Percentiles rank a stretch among this genome's conserved stretches.
phyloP scores from a whole-genome alignment of 2,797 vertebrate genomes.

The Mustela erminea region DNA sequence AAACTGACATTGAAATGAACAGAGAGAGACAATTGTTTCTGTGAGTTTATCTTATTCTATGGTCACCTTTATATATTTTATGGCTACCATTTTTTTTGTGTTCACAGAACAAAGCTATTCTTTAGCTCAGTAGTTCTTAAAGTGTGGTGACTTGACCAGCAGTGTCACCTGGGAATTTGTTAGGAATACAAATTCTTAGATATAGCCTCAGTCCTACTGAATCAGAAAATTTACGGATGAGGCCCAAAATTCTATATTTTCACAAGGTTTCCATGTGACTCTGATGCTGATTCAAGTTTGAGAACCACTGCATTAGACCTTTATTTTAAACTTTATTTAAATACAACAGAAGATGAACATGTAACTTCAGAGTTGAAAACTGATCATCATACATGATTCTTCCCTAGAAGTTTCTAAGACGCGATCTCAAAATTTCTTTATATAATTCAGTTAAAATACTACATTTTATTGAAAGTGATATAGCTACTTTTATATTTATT shows the following conservation, averaged over 20 bases:
- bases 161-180: not conserved
- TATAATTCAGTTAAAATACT: constrained; percentile 41
- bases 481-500: constrained; percentile 6
- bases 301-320: not conserved
- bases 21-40: constrained; percentile 10
- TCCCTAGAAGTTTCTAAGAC: constrained; percentile 31
- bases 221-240: not conserved
- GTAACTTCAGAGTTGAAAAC: not conserved
- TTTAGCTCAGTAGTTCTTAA: not conserved
- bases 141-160: not conserved
- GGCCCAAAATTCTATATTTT: not conserved
- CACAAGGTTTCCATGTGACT: not conserved
- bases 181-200: constrained; percentile 8
- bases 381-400: not conserved
- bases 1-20: not conserved
- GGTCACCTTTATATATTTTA: not conserved
- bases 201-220: not conserved
- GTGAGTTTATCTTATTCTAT: constrained; percentile 4
- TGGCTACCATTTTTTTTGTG: constrained; percentile 9
- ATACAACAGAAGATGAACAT: not conserved
- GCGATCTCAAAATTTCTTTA: constrained; percentile 5
- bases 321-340: constrained; percentile 31
- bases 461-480: constrained; percentile 15
- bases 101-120: constrained; percentile 48
- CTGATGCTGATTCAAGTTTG: not conserved